Percentiles rank a stretch among this genome's conserved stretches.
Conservation (phyloP, 2,888 invertebrate species). For the Stenurella melanura region DNA sequence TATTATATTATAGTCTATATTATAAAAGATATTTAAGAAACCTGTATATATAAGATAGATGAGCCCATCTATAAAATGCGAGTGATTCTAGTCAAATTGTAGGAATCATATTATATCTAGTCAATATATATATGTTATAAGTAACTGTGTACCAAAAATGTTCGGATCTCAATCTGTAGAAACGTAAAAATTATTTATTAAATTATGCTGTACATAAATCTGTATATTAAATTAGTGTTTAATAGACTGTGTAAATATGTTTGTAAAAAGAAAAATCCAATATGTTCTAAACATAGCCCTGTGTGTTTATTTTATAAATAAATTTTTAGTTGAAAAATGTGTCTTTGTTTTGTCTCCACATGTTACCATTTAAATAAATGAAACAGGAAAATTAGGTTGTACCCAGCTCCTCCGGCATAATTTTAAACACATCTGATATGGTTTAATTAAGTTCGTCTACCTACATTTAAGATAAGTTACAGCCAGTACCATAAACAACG, state of each 20-base stretch:
- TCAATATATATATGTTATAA: constrained; percentile 29
- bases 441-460: too few species aligned
- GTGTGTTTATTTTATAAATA: constrained; percentile 34
- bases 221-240: neutral
- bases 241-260: constrained; percentile 15
- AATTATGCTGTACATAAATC: neutral
- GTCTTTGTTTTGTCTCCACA: neutral
- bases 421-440: too few species aligned
- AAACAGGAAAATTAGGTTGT: too few species aligned
- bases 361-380: neutral
- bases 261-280: constrained; percentile 24
- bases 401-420: neutral
- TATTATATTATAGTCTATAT: constrained; percentile 9
- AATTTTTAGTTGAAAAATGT: constrained; percentile 20
- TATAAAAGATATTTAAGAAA: constrained; percentile 10
- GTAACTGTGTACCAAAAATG: constrained; percentile 24
- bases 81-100: constrained; percentile 57
- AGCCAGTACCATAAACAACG: too few species aligned
- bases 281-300: constrained; percentile 8
- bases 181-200: neutral
- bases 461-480: too few species aligned
- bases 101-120: constrained; percentile 30
- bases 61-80: constrained; percentile 52
- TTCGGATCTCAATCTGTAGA: constrained; percentile 21
- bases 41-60: constrained; percentile 50